phyloP scores from a whole-genome alignment of 2,888 invertebrate genomes.

The Meliscaeva auricollis region DNA sequence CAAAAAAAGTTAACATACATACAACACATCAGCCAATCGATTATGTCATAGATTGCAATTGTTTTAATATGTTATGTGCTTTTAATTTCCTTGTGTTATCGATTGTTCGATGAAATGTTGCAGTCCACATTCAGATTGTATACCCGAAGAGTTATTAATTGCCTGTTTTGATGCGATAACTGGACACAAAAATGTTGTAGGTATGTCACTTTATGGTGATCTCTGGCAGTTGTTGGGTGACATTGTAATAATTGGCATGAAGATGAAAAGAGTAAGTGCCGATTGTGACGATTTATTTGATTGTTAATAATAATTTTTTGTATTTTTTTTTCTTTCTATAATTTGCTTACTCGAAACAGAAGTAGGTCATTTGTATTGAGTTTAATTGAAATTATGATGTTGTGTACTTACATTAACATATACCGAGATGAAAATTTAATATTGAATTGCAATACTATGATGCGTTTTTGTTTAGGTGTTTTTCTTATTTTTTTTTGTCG shows the following conservation, averaged over 20 bases:
- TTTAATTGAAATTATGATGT: slow-evolving; percentile 68
- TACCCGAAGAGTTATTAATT: slow-evolving; percentile 23
- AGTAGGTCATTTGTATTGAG: slow-evolving; percentile 69
- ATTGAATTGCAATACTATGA: slow-evolving; percentile 57
- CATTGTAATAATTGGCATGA: slow-evolving; percentile 67
- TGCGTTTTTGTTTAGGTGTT: slow-evolving; percentile 27
- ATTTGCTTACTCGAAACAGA: slow-evolving; percentile 44
- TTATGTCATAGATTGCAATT: slow-evolving; percentile 74
- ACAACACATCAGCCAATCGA: slow-evolving; percentile 48
- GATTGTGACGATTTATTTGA: slow-evolving; percentile 43
- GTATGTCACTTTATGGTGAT: background rate
- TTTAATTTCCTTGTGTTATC: slow-evolving; percentile 73
- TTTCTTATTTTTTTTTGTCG: slow-evolving; percentile 14
- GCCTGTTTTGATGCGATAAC: background rate
- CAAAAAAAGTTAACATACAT: slow-evolving; percentile 1
- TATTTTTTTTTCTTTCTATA: background rate
- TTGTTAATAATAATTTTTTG: background rate
- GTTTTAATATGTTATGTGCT: slow-evolving; percentile 72
- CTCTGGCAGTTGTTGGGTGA: too few species aligned
- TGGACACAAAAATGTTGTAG: background rate
- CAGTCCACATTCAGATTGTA: slow-evolving; percentile 1
- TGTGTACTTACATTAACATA: slow-evolving; percentile 15
- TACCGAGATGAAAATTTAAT: slow-evolving; percentile 3
- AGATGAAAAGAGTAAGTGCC: slow-evolving; percentile 61
- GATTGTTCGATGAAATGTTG: slow-evolving; percentile 61